A percentile compares a stretch with the other conserved stretches of the same genome.
These are phyloP conservation scores for Augochlora pura DNA, from an alignment of 1,140 invertebrate species.

Conservation along the genomic window DNA sequence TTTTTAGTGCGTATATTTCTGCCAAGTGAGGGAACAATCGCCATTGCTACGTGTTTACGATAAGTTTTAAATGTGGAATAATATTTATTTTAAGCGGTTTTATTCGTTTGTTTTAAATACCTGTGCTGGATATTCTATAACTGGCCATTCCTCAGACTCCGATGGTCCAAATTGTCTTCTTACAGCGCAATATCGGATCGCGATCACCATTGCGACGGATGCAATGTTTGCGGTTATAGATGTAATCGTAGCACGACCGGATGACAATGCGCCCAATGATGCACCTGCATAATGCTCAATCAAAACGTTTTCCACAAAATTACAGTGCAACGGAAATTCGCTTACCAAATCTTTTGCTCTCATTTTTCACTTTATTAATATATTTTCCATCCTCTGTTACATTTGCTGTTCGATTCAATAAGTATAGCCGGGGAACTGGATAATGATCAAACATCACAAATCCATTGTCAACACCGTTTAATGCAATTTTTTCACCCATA, in stretches of 20 bases:
- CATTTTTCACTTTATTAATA: constrained; percentile 87
- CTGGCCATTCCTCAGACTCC: constrained; percentile 86
- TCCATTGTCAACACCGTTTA: constrained; percentile 95
- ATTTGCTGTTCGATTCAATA: constrained; percentile 93
- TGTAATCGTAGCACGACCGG: constrained; percentile 88
- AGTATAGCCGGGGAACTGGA: constrained; percentile 88
- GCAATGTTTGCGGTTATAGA: constrained; percentile 87
- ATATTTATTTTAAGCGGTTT: not conserved
- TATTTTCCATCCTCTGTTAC: constrained; percentile 92
- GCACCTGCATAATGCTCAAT: constrained; percentile 79
- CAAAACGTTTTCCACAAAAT: constrained; percentile 34
- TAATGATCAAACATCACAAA: constrained; percentile 94
- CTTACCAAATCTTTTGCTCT: constrained; percentile 86
- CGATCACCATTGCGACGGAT: constrained; percentile 89
- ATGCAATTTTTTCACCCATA: constrained; percentile 93
- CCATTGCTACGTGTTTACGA: constrained; percentile 87
- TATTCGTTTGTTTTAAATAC: constrained; percentile 80
- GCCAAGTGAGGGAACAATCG: constrained; percentile 94
- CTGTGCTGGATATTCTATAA: constrained; percentile 94
- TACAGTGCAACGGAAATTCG: not conserved
- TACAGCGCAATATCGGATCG: constrained; percentile 93
- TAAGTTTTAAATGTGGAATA: constrained; percentile 31
- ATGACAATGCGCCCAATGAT: constrained; percentile 91
- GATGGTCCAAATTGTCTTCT: constrained; percentile 93
- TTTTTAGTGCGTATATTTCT: constrained; percentile 88